Conservation (phyloP, 1,140 invertebrate genomes). For the Lerema accius region DNA sequence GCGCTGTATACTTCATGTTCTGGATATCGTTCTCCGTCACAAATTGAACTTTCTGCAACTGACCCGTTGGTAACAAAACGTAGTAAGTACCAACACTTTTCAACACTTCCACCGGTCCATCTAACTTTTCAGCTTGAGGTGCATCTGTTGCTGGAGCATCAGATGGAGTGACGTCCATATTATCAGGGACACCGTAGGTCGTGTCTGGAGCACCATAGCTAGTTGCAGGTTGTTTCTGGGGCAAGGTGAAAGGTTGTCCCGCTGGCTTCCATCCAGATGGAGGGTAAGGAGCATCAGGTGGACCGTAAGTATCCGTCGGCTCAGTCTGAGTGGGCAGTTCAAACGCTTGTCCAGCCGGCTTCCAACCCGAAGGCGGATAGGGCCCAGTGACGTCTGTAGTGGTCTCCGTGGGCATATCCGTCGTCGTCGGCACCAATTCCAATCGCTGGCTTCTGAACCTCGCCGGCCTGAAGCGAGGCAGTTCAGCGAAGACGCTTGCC, state of each 20-base stretch:
- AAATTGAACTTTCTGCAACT: conserved; percentile 64
- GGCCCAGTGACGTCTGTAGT: conserved; percentile 48
- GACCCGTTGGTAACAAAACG: conserved; percentile 64
- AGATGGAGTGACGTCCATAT: conserved; percentile 47
- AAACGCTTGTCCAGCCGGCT: conserved; percentile 66
- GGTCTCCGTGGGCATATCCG: conserved; percentile 54
- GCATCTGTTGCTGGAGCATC: conserved; percentile 58
- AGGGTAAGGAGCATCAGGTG: conserved; percentile 58
- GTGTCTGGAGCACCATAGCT: conserved; percentile 68
- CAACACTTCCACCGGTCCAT: conserved; percentile 65
- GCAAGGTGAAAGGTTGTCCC: conserved; percentile 58
- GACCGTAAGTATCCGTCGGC: conserved; percentile 52
- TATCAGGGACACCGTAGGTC: conserved; percentile 52
- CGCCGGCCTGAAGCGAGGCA: conserved; percentile 68
- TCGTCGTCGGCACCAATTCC: conserved; percentile 65
- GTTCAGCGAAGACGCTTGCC: conserved; percentile 57
- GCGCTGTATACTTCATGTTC: conserved; percentile 69
- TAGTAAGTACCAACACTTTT: conserved; percentile 68
- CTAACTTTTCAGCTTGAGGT: conserved; percentile 60
- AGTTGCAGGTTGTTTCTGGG: conserved; percentile 57
- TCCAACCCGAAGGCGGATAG: conserved; percentile 74
- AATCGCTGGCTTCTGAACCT: conserved; percentile 69
- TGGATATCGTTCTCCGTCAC: conserved; percentile 66
- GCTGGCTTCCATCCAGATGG: conserved; percentile 68
- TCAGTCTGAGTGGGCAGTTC: conserved; percentile 51